Base-by-base conservation (phyloP, 2,797 vertebrate genomes). In the Percopsis omiscomaycus region DNA sequence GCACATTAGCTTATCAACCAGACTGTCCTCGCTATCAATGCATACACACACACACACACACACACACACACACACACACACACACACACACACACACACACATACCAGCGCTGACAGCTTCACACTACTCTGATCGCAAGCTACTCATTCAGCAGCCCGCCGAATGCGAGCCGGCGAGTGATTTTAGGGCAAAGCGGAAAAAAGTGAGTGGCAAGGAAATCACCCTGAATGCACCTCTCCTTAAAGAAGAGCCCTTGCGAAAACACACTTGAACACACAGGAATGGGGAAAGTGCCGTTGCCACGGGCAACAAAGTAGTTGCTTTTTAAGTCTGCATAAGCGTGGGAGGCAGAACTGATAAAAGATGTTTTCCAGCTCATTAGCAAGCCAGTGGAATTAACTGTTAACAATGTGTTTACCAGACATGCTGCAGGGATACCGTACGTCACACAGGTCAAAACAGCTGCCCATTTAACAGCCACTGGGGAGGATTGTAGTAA, bases 1-100 rank as follows among this genome's bases (percentile, higher is more conserved):
- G 76, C 78, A 73, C 55, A 74, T 75, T 32, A 50, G 53, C 59
- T 56, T 58, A 68, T 58, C 75, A 68, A 60, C 74, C 59, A 58
- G 52, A 57, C 46, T 68, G 66, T 69, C 74, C 66, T 64, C 5
- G 2, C 63, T 62, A 55, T 71, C 58, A 66, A 64, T 66, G 67
- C 75, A 66, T 56, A 69, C 62, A n/a, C 14, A 30, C 28, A 14
- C 53, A 29, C 29, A 32, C 16, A 42, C 32, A 45, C 59, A 51
- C n/a, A 3, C n/a, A 28, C n/a, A 11, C 29, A 5, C 47, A 6
- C 60, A 13, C 75, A 64, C 59, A 69, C 62, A n/a, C 29, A 55
- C 28, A 32, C 53, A 29, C 47, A 6, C 60, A 14, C 75, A 64
- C 59, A 69, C 62, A n/a, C 30, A 55, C 28, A 32, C 53, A 22